phyloP scores from a whole-genome alignment of 2,888 invertebrate genomes.

The Odontothrips loti region DNA sequence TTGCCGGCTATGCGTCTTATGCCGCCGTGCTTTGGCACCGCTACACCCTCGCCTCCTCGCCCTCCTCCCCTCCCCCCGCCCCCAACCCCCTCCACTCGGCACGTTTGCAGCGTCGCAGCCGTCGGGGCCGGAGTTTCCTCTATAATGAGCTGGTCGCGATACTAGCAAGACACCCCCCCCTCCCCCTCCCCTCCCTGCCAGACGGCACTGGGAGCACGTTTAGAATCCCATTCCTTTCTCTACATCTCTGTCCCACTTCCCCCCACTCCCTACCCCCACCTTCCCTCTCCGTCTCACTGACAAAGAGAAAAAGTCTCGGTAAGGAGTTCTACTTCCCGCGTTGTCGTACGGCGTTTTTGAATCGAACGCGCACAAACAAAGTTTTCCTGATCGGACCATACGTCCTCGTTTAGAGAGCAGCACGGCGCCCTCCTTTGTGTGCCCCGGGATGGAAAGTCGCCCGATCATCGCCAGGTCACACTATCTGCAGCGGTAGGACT shows the following conservation, averaged over 20 bases:
- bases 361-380: too few relatives aligned
- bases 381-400: too few relatives aligned
- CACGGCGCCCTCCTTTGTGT: too few relatives aligned
- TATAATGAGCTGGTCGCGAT: neutral
- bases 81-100: neutral
- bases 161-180: neutral
- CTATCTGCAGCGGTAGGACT: too few relatives aligned
- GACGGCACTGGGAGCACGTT: neutral
- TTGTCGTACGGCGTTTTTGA: too few relatives aligned
- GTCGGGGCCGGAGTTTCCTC: neutral
- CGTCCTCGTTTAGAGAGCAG: too few relatives aligned
- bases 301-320: too few relatives aligned
- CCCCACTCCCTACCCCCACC: neutral
- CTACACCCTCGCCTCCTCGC: neutral
- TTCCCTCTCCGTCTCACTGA: neutral
- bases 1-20: constrained; percentile 2
- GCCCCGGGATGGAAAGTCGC: too few relatives aligned
- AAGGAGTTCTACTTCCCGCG: too few relatives aligned
- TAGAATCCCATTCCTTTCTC: neutral
- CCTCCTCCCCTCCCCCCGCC: neutral
- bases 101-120: neutral
- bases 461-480: too few relatives aligned
- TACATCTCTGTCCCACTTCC: neutral
- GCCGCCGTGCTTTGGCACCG: neutral
- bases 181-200: too few relatives aligned